Percentiles rank a stretch among this genome's conserved stretches.
Evolutionary conservation across 2,797 vertebrate species (phyloP).

Genomic region (Sebastes dallii): DNA sequence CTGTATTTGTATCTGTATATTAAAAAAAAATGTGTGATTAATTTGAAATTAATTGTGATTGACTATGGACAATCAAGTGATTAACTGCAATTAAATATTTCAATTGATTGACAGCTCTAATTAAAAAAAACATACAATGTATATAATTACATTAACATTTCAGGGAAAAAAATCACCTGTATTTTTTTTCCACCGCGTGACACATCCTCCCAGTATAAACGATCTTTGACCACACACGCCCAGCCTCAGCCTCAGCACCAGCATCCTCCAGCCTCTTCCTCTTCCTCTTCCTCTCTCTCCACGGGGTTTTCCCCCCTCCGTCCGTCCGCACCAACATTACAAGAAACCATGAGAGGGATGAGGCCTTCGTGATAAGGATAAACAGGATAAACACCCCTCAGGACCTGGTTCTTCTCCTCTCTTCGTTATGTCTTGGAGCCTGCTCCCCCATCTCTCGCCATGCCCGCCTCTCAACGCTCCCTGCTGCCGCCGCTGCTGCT

Average conservation of each 20-base stretch:
- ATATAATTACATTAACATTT: background rate
- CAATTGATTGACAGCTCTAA: background rate
- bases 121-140: background rate
- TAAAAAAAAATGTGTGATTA: too few relatives aligned
- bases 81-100: too few relatives aligned
- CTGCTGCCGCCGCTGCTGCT: conserved; percentile 62
- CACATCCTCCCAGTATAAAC: accelerated
- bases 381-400: background rate
- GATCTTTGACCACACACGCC: conserved; percentile 66
- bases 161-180: background rate
- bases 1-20: too few relatives aligned
- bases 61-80: too few relatives aligned
- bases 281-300: conserved; percentile 35
- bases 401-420: conserved; percentile 39
- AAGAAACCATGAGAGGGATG: conserved; percentile 9
- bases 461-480: conserved; percentile 68
- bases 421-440: conserved; percentile 78
- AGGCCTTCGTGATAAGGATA: conserved; percentile 28
- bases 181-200: background rate
- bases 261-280: too few relatives aligned
- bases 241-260: conserved; percentile 67
- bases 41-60: too few relatives aligned
- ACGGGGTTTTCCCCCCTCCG: background rate
- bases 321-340: background rate
- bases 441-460: conserved; percentile 66